Base-by-base conservation (phyloP, 2,113 vertebrate species). In the Orcinus orca region DNA sequence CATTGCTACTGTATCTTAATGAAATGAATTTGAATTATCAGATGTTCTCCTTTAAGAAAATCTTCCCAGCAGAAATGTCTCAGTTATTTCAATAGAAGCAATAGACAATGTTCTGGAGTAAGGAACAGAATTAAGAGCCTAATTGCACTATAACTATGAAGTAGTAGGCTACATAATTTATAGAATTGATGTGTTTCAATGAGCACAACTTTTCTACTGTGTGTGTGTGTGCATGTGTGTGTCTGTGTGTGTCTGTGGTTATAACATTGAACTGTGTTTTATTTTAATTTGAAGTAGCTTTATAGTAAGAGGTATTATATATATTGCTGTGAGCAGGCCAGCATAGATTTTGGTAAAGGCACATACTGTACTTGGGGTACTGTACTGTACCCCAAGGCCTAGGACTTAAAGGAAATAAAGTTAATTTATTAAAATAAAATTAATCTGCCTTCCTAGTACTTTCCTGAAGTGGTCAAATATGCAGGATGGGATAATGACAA, bases 1-100 rank as follows among this genome's bases (percentile, higher is more conserved):
- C 62, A 55, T 71, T 85, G 63, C 41, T 85, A 25, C 6, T 50
- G 7, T 79, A n/a, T 21, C 29, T 85, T 90, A 63, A 84, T 79
- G 71, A 70, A 71, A 90, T 71, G 63, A 77, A 93, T 85, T 63
- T 85, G 41, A 62, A 18, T 84, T 65, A 62, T 79, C 41, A 36
- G 17, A 79, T 89, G 41, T 79, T 90, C 53, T 84, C 8, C 58
- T 92, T 92, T 63, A 93, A 77, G 71, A 62, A 96, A 84, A 62
- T 77, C 77, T 93, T 71, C 29, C 71, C 80, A 63, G 53, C 62
- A 53, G 3, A 93, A 79, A n/a, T 89, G n/a, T 23, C 50, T 36
- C 53, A 60, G 4, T 95, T 79, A 79, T 79, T 84, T 70, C 71
- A 89, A 41, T 63, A n/a, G 41, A 60, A 89, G 71, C 70, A 71